These are phyloP conservation scores for Eupithecia inturbata DNA, from an alignment of 2,888 invertebrate species.

Conservation along the genomic window DNA sequence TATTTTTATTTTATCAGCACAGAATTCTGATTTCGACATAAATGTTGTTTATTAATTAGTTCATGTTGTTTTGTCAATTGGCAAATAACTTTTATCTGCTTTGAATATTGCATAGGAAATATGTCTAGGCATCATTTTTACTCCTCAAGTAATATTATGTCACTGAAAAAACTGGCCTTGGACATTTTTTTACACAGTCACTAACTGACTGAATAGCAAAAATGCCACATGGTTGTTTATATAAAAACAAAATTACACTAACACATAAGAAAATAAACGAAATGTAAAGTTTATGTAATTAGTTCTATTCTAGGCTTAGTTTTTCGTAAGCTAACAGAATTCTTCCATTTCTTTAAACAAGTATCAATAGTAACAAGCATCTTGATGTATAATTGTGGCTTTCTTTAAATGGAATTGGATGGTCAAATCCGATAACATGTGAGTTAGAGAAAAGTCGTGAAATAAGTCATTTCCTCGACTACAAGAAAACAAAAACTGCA, in stretches of 20 bases:
- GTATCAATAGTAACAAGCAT: not conserved
- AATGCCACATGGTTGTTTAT: not conserved
- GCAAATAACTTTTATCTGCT: not conserved
- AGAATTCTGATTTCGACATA: not conserved
- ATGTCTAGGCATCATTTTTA: not conserved
- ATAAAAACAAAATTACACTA: not conserved
- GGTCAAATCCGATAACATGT: no score
- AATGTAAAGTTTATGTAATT: conserved; percentile 20
- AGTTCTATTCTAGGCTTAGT: conserved; percentile 50
- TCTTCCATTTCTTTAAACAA: conserved; percentile 1
- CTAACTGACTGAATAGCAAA: not conserved
- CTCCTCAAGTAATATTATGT: not conserved
- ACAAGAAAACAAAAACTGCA: no score
- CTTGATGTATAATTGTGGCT: no score
- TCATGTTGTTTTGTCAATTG: not conserved
- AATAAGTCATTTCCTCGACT: no score
- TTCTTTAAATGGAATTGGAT: no score
- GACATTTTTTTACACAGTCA: not conserved
- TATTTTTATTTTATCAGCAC: conserved; percentile 19
- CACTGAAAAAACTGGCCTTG: not conserved
- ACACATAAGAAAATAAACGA: conserved; percentile 16
- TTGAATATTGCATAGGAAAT: not conserved
- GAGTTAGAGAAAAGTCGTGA: no score
- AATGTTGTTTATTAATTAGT: not conserved
- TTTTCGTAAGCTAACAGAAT: conserved; percentile 59